A percentile compares a stretch with the other conserved stretches of the same genome.
Conservation (phyloP, 2,797 vertebrate genomes). For the Sebastiscus albofasciatus region DNA sequence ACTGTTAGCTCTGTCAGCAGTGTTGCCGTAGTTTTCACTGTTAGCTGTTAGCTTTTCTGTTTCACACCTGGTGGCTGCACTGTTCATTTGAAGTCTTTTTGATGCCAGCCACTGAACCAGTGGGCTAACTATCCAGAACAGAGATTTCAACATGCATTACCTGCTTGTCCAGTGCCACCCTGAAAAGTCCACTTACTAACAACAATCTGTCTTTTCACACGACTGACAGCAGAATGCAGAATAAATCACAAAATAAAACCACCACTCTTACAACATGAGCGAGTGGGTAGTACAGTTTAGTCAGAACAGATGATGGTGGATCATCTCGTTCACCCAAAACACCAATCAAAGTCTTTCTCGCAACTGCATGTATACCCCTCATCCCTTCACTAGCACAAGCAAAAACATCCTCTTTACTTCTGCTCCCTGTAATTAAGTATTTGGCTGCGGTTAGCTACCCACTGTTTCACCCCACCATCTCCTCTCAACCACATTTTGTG, state of each 20-base stretch:
- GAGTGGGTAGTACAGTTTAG: neutral
- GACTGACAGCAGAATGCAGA: neutral
- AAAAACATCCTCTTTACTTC: conserved; percentile 30
- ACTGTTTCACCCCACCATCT: conserved; percentile 28
- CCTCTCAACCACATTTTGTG: conserved; percentile 16
- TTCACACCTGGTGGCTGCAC: neutral
- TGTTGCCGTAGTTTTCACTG: too few relatives aligned
- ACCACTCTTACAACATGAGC: neutral
- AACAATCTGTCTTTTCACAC: neutral
- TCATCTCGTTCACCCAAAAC: conserved; percentile 20
- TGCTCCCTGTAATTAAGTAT: conserved; percentile 38
- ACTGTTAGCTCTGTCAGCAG: too few relatives aligned
- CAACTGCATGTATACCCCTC: neutral
- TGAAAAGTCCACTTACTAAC: neutral
- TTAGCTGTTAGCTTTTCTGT: too few relatives aligned
- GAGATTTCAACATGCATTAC: neutral
- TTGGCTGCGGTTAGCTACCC: conserved; percentile 20
- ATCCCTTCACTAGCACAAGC: conserved; percentile 13
- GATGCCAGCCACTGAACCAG: neutral
- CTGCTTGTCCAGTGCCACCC: neutral
- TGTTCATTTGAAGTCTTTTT: neutral
- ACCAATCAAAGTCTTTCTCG: neutral
- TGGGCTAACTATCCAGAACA: neutral
- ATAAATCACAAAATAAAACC: neutral
- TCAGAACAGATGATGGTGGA: conserved; percentile 4